These are phyloP conservation scores for Cygnus atratus DNA, from an alignment of 2,113 vertebrate genomes.

Conservation along the genomic window DNA sequence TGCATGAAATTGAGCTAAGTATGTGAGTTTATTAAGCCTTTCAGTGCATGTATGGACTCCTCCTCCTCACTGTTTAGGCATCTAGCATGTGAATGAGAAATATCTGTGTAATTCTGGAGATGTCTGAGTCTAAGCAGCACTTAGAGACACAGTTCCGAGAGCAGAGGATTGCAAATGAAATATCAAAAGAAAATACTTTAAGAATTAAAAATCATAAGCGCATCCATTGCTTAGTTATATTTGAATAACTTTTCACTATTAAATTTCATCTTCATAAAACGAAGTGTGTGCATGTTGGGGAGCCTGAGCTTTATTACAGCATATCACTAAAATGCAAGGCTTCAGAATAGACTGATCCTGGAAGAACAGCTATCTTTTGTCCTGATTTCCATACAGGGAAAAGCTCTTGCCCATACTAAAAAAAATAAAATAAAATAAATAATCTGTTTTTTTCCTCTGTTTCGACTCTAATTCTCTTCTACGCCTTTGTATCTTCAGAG, in stretches of 20 bases:
- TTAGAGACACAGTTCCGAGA: not conserved
- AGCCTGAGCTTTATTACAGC: not conserved
- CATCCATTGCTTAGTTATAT: not conserved
- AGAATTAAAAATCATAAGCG: not conserved
- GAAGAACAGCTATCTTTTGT: not conserved
- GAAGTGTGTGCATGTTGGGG: not conserved
- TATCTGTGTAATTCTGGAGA: not conserved
- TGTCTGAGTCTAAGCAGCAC: not conserved
- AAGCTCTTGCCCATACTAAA: not conserved
- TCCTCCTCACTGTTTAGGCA: not conserved
- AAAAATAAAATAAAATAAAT: not conserved
- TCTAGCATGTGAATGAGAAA: not conserved
- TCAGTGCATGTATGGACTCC: not conserved
- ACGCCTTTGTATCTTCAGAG: not conserved
- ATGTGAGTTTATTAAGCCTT: not conserved
- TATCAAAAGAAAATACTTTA: not conserved
- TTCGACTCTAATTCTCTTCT: not conserved
- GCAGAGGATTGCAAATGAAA: not conserved
- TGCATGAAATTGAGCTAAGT: not conserved
- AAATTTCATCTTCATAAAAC: not conserved
- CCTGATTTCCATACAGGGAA: not conserved
- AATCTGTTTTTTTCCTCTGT: not conserved
- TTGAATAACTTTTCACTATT: not conserved
- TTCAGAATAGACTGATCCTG: not conserved
- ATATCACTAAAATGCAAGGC: not conserved